Evolutionary conservation across 2,797 vertebrate species (phyloP).

Genomic region (Characodon lateralis): DNA sequence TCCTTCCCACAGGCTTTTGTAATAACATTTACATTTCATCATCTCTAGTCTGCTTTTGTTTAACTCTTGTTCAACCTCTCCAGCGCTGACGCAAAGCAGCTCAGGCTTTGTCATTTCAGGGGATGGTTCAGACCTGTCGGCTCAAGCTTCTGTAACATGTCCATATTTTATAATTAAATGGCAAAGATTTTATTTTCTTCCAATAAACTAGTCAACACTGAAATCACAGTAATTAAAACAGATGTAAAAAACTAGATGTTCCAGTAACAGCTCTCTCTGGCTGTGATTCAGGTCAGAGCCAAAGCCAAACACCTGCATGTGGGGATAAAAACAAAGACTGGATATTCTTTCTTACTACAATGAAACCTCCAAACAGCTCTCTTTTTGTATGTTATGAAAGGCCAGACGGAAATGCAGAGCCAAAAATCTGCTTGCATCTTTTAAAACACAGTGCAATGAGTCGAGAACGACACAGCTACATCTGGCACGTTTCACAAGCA

Average conservation of each 20-base stretch:
- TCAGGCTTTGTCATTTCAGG: not conserved
- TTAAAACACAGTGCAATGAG: constrained; percentile 31
- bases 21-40: constrained; percentile 17
- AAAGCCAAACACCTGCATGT: constrained; percentile 17
- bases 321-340: constrained; percentile 9
- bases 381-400: constrained; percentile 7
- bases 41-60: constrained; percentile 13
- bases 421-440: constrained; percentile 16
- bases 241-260: constrained; percentile 13
- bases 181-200: not conserved
- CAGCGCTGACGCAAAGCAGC: constrained; percentile 13
- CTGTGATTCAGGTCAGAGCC: constrained; percentile 25
- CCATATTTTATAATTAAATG: not conserved
- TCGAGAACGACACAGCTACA: constrained; percentile 48
- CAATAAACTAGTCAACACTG: not conserved
- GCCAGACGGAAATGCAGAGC: constrained; percentile 16
- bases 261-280: constrained; percentile 26
- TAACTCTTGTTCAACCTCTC: constrained; percentile 16
- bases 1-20: constrained; percentile 1
- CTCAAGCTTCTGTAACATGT: not conserved
- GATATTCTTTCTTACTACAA: not conserved
- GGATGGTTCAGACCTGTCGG: not conserved
- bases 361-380: not conserved
- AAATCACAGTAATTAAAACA: constrained; percentile 7
- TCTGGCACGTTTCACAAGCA: constrained; percentile 43